These are phyloP conservation scores for Peromyscus melanophrys DNA, from an alignment of 2,797 vertebrate genomes.

Conservation along the genomic window DNA sequence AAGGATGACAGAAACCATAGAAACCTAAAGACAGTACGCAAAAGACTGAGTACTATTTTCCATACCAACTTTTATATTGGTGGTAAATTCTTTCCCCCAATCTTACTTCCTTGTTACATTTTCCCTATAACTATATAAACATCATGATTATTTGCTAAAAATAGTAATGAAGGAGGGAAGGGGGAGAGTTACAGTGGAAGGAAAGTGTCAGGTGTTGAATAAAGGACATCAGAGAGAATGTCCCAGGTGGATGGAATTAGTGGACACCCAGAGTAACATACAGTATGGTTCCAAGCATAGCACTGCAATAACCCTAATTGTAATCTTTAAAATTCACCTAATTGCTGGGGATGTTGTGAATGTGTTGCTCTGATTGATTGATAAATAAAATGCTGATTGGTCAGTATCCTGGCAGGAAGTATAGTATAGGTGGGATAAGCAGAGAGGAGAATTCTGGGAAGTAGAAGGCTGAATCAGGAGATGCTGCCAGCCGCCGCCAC, in stretches of 20 bases:
- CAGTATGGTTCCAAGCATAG: neutral
- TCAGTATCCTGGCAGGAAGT: too few relatives aligned
- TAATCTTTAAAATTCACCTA: neutral
- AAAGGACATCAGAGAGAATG: neutral
- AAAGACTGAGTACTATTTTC: neutral
- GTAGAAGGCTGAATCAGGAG: too few relatives aligned
- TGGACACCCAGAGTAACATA: neutral
- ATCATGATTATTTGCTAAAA: neutral
- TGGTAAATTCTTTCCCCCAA: neutral
- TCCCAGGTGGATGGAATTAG: neutral
- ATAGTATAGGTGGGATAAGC: too few relatives aligned
- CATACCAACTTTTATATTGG: neutral
- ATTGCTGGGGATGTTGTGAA: too few relatives aligned
- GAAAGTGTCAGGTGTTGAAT: neutral
- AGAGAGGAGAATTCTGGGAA: too few relatives aligned
- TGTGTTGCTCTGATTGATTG: too few relatives aligned
- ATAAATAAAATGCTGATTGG: too few relatives aligned
- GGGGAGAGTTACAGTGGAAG: fast-evolving
- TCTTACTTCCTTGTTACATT: neutral
- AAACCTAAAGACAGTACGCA: neutral
- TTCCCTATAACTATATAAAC: neutral
- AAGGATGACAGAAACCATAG: neutral
- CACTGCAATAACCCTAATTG: neutral
- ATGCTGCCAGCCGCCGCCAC: too few relatives aligned
- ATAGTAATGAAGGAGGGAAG: neutral